phyloP scores from a whole-genome alignment of 2,113 vertebrate species.

The Scytalopus superciliaris region DNA sequence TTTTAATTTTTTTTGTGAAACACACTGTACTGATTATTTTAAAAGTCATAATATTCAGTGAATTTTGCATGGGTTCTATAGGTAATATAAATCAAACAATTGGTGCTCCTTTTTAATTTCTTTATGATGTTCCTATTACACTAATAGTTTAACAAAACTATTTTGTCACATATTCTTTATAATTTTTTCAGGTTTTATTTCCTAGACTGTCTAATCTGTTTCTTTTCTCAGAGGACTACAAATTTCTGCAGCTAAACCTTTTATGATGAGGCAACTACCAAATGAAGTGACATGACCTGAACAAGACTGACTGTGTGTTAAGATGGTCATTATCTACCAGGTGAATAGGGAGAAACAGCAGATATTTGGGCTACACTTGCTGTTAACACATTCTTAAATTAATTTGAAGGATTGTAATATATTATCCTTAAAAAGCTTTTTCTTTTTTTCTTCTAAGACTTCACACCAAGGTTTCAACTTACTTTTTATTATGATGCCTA shows the following conservation, averaged over 20 bases:
- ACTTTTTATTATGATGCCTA: neutral
- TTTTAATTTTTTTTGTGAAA: neutral
- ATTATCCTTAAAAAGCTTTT: neutral
- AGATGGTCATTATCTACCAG: neutral
- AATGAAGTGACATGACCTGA: neutral
- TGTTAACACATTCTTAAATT: neutral
- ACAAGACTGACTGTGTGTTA: neutral
- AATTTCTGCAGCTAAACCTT: neutral
- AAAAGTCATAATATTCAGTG: neutral
- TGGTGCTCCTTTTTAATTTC: neutral
- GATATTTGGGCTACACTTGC: neutral
- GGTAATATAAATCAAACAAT: neutral
- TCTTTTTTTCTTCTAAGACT: neutral
- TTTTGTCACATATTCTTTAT: neutral
- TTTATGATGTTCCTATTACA: neutral
- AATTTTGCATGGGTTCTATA: neutral
- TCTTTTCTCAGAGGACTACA: neutral
- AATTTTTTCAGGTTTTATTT: neutral
- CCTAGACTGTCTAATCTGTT: neutral
- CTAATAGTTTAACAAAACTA: neutral
- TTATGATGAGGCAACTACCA: neutral
- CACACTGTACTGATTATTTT: neutral
- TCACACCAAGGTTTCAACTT: neutral
- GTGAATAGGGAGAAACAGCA: neutral
- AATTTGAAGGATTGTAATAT: neutral